Evolutionary conservation across 2,888 invertebrate genomes (phyloP), one percentile per base, ranked within the genome.

Genomic region (Caenorhabditis sinica): DNA sequence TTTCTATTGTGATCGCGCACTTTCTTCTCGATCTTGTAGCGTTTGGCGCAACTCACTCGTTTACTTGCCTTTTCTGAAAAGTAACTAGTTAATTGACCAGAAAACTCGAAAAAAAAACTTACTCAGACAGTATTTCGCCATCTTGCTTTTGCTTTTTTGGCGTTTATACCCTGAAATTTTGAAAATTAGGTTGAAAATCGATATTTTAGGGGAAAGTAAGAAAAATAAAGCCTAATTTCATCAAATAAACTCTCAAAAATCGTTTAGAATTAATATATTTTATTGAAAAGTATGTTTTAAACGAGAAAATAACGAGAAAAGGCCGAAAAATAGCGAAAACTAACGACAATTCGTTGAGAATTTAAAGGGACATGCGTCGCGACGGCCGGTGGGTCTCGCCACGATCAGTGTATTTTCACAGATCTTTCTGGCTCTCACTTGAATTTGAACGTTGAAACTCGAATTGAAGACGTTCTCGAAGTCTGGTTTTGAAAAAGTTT

Each of bases 1-100:
- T 93, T 93, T 28, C 86, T 85, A 63, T 91, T 90, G 86, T 93
- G 93, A 49, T 93, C 92, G 20, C 87, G 84, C 2, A 93, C 92
- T 69, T 92, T 93, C 84, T 90, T 90, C 83, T 92, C 91, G 77
- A 93, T 92, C 74, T 93, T 93, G 87, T 91, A 91, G 63, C 90
- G 86, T 40, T 91, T 91, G 8, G 88, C 89, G 76, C 90, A 91
- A 20, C 89, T 86, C 61, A 89, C 84, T 4, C 93, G 89, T 73
- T 93, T 93, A 63, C 90, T 91, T 9, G 90, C 86, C 82, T 93
- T 93, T 82, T 92, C 92, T 92, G 81, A 69, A 91, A 66, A 75
- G 65, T 28, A 15, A 40, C n/a, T 17, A 20, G 51, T 65, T 33
- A 51, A 60, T 30, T 23, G 49, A 49, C 30, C 33, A 71, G 61